Conservation (phyloP, 2,888 invertebrate genomes). For the Dasypogon diadema region DNA sequence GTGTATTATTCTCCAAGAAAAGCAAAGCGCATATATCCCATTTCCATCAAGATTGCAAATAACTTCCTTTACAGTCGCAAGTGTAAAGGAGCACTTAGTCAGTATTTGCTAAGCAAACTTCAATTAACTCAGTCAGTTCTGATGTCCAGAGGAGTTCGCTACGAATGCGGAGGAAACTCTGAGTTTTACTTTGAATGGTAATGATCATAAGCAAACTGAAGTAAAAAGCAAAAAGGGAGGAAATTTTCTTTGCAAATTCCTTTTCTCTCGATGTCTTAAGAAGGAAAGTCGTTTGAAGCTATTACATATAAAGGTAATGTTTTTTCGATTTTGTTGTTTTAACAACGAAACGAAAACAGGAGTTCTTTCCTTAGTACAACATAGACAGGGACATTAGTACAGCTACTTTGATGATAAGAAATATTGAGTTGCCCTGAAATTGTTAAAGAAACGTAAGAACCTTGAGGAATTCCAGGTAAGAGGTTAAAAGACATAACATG, state of each 20-base stretch:
- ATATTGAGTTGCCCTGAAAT: no score
- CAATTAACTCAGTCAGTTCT: slow-evolving; percentile 11
- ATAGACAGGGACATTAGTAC: no score
- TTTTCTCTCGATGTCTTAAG: neutral
- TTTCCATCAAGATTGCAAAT: slow-evolving; percentile 13
- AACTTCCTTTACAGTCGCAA: neutral
- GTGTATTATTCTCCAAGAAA: neutral
- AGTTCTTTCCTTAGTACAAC: no score
- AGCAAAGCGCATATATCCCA: neutral
- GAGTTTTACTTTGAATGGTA: slow-evolving; percentile 1
- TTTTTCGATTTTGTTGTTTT: no score
- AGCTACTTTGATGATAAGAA: no score
- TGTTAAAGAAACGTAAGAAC: no score
- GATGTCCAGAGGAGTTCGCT: slow-evolving; percentile 2
- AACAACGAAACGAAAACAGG: no score
- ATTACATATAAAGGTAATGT: neutral
- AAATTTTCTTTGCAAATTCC: neutral
- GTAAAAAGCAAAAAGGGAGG: neutral
- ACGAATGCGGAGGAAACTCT: neutral
- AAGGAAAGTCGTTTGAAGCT: neutral
- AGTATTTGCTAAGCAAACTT: slow-evolving; percentile 21
- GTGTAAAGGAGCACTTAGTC: slow-evolving; percentile 18
- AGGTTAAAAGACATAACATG: no score
- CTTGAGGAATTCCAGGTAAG: no score
- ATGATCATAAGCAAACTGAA: slow-evolving; percentile 16